These are phyloP conservation scores for Holacanthus passer DNA, from an alignment of 2,113 vertebrate genomes.

Conservation along the genomic window DNA sequence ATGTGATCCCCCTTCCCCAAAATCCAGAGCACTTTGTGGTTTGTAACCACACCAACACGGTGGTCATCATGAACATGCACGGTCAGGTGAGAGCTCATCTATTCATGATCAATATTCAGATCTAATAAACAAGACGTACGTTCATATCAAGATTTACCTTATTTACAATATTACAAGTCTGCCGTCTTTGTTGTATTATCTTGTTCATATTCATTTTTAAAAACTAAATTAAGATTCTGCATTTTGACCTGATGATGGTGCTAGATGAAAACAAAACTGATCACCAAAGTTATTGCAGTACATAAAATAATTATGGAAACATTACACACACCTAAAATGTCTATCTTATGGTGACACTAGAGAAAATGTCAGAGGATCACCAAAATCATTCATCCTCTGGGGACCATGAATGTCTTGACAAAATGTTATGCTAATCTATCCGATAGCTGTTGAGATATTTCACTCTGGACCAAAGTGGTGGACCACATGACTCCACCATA, in stretches of 20 bases:
- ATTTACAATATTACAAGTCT: neutral
- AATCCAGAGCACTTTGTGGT: constrained; percentile 97
- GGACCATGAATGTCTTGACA: neutral
- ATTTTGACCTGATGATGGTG: neutral
- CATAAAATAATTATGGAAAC: neutral
- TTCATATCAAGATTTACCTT: neutral
- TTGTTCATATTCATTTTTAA: neutral
- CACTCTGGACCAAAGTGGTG: neutral
- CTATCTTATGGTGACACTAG: neutral
- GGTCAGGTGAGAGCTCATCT: constrained; percentile 91
- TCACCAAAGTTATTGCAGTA: neutral
- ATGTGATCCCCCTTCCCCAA: constrained; percentile 93
- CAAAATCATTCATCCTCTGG: neutral
- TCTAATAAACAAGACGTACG: neutral
- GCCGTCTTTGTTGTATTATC: neutral
- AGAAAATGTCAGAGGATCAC: neutral
- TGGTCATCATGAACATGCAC: constrained; percentile 96
- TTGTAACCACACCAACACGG: constrained; percentile 94
- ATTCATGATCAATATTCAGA: neutral
- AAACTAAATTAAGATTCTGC: neutral
- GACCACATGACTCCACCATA: neutral
- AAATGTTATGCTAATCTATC: neutral
- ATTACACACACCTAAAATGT: neutral
- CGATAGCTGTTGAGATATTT: neutral
- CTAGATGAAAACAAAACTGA: neutral